Percentiles rank a stretch among this genome's conserved stretches.
Evolutionary conservation across 2,888 invertebrate genomes (phyloP).

Genomic region (Shargacucullia verbasci): DNA sequence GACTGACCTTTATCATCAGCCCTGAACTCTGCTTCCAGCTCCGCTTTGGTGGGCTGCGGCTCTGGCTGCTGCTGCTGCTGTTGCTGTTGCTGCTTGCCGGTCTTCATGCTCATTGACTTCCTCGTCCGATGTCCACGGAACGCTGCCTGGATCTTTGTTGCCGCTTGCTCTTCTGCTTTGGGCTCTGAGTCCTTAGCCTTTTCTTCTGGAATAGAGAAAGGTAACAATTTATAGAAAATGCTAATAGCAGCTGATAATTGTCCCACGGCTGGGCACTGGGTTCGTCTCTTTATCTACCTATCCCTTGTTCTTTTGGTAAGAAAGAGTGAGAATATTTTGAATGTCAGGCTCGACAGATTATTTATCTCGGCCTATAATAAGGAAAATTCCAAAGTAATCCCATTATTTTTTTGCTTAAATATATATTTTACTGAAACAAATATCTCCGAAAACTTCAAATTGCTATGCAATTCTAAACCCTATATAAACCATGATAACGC

Average conservation of each 20-base stretch:
- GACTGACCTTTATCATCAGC: constrained; percentile 93
- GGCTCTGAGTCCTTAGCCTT: constrained; percentile 60
- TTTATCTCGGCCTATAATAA: no score
- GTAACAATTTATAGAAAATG: no score
- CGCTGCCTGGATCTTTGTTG: constrained; percentile 96
- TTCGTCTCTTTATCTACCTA: no score
- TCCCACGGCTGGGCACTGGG: no score
- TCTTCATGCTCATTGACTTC: constrained; percentile 94
- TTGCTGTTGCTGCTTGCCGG: constrained; percentile 69
- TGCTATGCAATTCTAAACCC: constrained; percentile 14
- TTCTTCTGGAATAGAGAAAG: constrained; percentile 59
- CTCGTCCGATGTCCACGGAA: constrained; percentile 95
- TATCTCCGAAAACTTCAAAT: not conserved
- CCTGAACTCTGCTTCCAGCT: constrained; percentile 93
- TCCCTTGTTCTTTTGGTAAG: no score
- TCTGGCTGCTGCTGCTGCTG: constrained; percentile 67
- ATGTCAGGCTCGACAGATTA: no score
- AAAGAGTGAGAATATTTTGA: no score
- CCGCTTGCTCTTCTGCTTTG: constrained; percentile 90
- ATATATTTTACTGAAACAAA: no score
- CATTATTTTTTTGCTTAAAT: no score
- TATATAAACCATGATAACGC: not conserved
- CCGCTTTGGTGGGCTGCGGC: constrained; percentile 90
- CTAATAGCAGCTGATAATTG: no score
- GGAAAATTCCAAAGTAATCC: no score